These are phyloP conservation scores for Stigmatopora nigra DNA, from an alignment of 2,113 vertebrate genomes.

Conservation along the genomic window DNA sequence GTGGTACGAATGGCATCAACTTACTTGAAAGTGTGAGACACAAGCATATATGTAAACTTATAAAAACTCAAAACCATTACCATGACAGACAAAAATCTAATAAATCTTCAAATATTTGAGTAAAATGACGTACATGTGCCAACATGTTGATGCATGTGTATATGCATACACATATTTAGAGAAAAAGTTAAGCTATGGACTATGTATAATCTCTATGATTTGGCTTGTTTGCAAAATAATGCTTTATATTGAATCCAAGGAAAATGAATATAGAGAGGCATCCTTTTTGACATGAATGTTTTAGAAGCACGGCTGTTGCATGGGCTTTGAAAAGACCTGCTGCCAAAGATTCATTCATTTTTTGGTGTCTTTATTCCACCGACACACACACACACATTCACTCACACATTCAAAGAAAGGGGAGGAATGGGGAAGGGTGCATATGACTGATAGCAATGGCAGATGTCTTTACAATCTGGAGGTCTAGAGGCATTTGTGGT, in stretches of 20 bases:
- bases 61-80: too few species aligned
- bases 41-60: too few species aligned
- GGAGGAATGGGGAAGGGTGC: constrained; percentile 29
- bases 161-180: too few species aligned
- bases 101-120: too few species aligned
- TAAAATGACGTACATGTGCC: too few species aligned
- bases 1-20: too few species aligned
- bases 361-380: constrained; percentile 1
- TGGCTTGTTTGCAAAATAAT: neutral
- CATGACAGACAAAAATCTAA: too few species aligned
- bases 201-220: constrained; percentile 8
- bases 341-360: constrained; percentile 49
- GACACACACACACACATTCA: constrained; percentile 7
- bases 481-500: constrained; percentile 65
- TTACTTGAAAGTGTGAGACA: too few species aligned
- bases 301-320: constrained; percentile 53
- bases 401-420: constrained; percentile 8
- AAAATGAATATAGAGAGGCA: constrained; percentile 21
- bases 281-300: constrained; percentile 54
- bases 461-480: constrained; percentile 73
- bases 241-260: constrained; percentile 27
- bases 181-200: neutral
- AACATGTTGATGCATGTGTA: too few species aligned
- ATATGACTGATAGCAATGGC: constrained; percentile 69
- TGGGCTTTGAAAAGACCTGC: constrained; percentile 40